Percentiles rank a stretch among this genome's conserved stretches.
Conservation (phyloP, 2,888 invertebrate species). For the Amblyjoppa fuscipennis region DNA sequence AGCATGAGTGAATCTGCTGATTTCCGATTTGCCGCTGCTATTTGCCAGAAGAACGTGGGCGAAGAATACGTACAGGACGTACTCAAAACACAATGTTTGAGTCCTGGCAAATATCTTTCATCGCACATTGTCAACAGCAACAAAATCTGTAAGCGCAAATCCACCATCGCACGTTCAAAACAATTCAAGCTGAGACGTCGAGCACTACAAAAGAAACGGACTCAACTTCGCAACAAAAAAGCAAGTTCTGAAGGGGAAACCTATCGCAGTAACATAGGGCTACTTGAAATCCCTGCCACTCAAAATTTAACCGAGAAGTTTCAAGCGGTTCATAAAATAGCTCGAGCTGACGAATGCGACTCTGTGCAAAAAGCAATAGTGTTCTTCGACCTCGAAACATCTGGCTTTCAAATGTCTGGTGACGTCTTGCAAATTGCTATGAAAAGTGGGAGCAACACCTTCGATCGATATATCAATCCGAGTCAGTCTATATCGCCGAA, state of each 20-base stretch:
- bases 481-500: neutral
- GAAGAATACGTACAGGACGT: conserved; percentile 49
- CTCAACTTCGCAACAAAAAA: conserved; percentile 2
- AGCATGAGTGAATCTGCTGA: conserved; percentile 57
- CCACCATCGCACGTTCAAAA: neutral
- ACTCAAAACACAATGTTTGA: neutral
- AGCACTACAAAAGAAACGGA: too few relatives aligned
- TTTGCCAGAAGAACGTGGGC: conserved; percentile 57
- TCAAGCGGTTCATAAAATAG: conserved; percentile 6
- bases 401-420: conserved; percentile 29
- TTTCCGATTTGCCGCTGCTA: conserved; percentile 51
- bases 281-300: neutral
- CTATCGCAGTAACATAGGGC: conserved; percentile 15
- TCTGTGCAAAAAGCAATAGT: conserved; percentile 6
- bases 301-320: conserved; percentile 6
- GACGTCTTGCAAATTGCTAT: conserved; percentile 49
- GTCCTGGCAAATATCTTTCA: conserved; percentile 1
- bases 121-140: neutral
- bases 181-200: conserved; percentile 1
- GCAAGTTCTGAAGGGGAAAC: conserved; percentile 11
- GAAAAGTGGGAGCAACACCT: neutral
- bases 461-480: neutral
- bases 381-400: conserved; percentile 54
- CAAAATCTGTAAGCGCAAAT: conserved; percentile 1
- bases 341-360: conserved; percentile 5